Conservation (phyloP, 2,888 invertebrate species). For the Synergus japonicus region DNA sequence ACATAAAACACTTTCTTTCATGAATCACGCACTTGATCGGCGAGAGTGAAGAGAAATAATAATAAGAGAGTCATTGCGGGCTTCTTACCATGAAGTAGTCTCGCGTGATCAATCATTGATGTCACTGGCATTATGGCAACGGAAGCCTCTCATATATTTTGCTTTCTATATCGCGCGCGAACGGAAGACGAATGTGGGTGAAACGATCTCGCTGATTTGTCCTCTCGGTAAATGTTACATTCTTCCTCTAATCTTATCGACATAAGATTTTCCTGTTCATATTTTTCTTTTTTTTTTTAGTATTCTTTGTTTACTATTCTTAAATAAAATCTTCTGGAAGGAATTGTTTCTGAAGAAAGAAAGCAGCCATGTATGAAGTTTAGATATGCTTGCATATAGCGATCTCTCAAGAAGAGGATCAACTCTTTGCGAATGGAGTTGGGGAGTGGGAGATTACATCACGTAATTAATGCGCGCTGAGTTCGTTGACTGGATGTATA, state of each 20-base stretch:
- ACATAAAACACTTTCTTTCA: conserved; percentile 25
- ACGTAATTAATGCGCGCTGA: conserved; percentile 72
- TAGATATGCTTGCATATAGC: conserved; percentile 29
- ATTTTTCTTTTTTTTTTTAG: too few relatives aligned
- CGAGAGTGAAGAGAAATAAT: conserved; percentile 9
- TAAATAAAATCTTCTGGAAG: background rate
- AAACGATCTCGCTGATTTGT: conserved; percentile 4
- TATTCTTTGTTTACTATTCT: too few relatives aligned
- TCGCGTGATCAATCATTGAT: conserved; percentile 37
- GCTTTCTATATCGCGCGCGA: background rate
- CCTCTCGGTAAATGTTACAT: conserved; percentile 29
- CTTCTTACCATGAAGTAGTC: background rate
- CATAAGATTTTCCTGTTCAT: background rate
- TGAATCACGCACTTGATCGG: conserved; percentile 30
- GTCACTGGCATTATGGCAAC: conserved; percentile 18
- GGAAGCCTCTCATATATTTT: conserved; percentile 13
- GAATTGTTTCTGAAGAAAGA: conserved; percentile 25
- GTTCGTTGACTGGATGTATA: conserved; percentile 68
- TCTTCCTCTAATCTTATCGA: conserved; percentile 17
- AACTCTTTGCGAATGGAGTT: conserved; percentile 14
- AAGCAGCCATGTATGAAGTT: background rate
- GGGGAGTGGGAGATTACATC: conserved; percentile 67
- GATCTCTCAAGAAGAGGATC: conserved; percentile 20
- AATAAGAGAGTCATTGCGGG: background rate
- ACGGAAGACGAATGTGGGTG: conserved; percentile 29